These are phyloP conservation scores for Centroberyx gerrardi DNA, from an alignment of 2,797 vertebrate species.

Conservation along the genomic window DNA sequence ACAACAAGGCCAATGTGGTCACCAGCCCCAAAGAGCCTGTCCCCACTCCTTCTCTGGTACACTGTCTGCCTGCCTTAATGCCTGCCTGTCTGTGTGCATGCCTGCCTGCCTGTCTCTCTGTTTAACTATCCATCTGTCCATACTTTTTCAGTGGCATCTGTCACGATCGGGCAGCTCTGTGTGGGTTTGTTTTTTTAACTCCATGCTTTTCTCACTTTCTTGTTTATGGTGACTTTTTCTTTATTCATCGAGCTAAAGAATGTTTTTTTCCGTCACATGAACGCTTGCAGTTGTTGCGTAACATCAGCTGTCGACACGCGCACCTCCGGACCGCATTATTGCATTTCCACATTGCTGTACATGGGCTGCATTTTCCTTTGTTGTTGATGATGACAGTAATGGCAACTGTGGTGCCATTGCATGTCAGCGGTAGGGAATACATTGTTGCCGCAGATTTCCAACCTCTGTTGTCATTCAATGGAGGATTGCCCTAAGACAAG, in stretches of 20 bases:
- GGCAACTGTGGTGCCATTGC: slow-evolving; percentile 41
- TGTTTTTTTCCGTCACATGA: slow-evolving; percentile 1
- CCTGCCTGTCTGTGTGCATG: slow-evolving; percentile 56
- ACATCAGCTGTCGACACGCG: background rate
- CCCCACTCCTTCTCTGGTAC: slow-evolving; percentile 96
- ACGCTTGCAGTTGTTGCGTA: slow-evolving; percentile 8
- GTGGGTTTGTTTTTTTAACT: background rate
- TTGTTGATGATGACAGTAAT: slow-evolving; percentile 68
- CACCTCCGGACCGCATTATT: slow-evolving; percentile 18
- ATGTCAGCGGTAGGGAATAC: slow-evolving; percentile 16
- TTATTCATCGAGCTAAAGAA: background rate
- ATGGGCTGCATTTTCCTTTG: slow-evolving; percentile 64
- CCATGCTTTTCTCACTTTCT: background rate
- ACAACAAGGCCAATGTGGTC: slow-evolving; percentile 99
- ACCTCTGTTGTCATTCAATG: slow-evolving; percentile 12
- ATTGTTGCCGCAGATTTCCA: slow-evolving; percentile 3
- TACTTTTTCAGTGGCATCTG: slow-evolving; percentile 1
- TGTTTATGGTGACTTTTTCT: background rate
- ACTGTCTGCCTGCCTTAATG: slow-evolving; percentile 68
- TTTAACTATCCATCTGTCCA: background rate
- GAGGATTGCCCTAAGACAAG: background rate
- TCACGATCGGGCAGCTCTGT: slow-evolving; percentile 9
- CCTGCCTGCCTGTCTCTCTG: slow-evolving; percentile 17
- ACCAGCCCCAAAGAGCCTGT: slow-evolving; percentile 97
- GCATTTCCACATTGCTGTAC: slow-evolving; percentile 48